A percentile compares a stretch with the other conserved stretches of the same genome.
These are phyloP conservation scores for Leucoma salicis DNA, from an alignment of 2,888 invertebrate genomes.

Conservation along the genomic window DNA sequence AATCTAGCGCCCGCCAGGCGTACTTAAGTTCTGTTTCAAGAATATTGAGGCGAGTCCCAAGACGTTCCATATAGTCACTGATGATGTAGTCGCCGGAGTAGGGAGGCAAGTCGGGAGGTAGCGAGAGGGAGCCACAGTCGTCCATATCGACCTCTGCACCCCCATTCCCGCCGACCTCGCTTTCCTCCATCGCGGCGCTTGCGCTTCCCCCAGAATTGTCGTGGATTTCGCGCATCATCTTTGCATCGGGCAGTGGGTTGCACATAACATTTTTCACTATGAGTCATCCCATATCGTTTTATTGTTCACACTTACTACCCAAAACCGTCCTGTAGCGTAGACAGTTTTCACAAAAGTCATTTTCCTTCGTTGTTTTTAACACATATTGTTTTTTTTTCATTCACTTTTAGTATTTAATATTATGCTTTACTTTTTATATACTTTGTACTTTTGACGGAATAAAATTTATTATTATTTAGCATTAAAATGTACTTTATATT, in stretches of 20 bases:
- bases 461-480: conserved; percentile 57
- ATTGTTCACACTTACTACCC: conserved; percentile 63
- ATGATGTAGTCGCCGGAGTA: conserved; percentile 89
- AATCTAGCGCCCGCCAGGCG: conserved; percentile 95
- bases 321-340: conserved; percentile 54
- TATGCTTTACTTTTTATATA: conserved; percentile 57
- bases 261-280: conserved; percentile 77
- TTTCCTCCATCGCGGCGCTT: conserved; percentile 79
- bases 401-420: conserved; percentile 45
- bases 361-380: conserved; percentile 53
- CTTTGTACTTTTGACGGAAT: conserved; percentile 77
- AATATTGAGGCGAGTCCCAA: conserved; percentile 92
- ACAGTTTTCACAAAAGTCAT: conserved; percentile 58
- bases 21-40: conserved; percentile 95
- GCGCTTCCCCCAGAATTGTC: conserved; percentile 75
- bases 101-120: conserved; percentile 76
- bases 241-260: conserved; percentile 68
- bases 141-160: conserved; percentile 79
- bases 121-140: conserved; percentile 79
- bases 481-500: conserved; percentile 69
- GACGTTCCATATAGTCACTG: conserved; percentile 95
- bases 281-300: conserved; percentile 82
- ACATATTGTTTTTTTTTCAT: conserved; percentile 53
- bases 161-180: conserved; percentile 80
- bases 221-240: conserved; percentile 82